Conservation (phyloP, 23 tunicate genomes). For the Diplosoma virens region DNA sequence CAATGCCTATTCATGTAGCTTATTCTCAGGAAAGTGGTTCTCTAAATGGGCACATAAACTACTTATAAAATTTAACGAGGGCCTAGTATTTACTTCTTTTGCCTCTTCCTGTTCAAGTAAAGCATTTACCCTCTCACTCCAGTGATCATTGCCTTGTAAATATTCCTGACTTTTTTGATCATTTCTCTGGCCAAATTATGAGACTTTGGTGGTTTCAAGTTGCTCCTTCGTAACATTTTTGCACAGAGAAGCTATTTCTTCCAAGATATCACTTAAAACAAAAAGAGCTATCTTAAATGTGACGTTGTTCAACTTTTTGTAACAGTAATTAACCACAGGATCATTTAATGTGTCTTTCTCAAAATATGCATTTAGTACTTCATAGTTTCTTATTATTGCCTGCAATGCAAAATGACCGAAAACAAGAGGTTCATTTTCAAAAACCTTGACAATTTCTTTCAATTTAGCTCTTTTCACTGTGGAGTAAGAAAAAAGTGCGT, state of each 20-base stretch:
- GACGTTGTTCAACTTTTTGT: not conserved
- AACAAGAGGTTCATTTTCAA: not conserved
- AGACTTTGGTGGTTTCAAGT: not conserved
- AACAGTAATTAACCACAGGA: not conserved
- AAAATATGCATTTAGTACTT: not conserved
- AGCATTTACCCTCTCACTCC: not conserved
- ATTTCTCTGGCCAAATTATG: not conserved
- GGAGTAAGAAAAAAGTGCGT: not conserved
- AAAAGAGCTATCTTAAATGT: not conserved
- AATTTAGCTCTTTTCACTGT: not conserved
- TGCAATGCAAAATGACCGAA: not conserved
- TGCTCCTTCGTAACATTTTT: not conserved
- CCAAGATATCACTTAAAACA: not conserved
- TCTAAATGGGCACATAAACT: not conserved
- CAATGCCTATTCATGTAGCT: not conserved
- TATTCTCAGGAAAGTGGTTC: not conserved
- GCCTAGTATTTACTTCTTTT: not conserved
- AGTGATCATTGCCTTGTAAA: not conserved
- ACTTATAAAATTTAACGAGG: not conserved
- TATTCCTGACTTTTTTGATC: not conserved
- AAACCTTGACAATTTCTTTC: not conserved
- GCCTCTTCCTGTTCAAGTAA: not conserved
- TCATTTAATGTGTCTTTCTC: not conserved
- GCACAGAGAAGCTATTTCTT: not conserved
- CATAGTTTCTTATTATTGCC: not conserved